phyloP scores from a whole-genome alignment of 2,113 vertebrate species.

The Nycticryphes semicollaris region DNA sequence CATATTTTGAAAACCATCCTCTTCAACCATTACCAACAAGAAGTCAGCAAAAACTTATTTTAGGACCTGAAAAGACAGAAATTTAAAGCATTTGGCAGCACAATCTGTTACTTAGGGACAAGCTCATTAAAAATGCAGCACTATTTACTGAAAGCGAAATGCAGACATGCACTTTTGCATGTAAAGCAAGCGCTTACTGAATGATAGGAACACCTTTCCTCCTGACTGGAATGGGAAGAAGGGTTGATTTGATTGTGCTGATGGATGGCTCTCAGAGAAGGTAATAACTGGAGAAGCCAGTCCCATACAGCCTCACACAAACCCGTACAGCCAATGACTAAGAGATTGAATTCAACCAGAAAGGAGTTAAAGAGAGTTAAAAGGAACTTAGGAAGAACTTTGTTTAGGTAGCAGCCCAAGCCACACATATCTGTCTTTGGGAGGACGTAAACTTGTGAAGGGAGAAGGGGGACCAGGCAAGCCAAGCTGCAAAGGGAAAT shows the following conservation, averaged over 20 bases:
- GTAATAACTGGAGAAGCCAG: neutral
- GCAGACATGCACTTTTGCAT: slow-evolving; percentile 46
- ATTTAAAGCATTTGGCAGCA: slow-evolving; percentile 14
- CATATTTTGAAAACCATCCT: slow-evolving; percentile 49
- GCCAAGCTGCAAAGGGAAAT: neutral
- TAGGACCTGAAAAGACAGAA: slow-evolving; percentile 38
- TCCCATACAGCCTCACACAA: neutral
- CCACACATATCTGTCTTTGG: neutral
- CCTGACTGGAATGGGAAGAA: neutral
- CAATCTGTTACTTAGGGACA: slow-evolving; percentile 26
- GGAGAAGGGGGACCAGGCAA: neutral
- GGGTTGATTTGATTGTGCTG: neutral
- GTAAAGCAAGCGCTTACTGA: slow-evolving; percentile 22
- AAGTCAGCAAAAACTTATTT: slow-evolving; percentile 65
- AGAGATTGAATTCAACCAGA: neutral
- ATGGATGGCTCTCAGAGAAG: neutral
- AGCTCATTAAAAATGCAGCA: slow-evolving; percentile 40
- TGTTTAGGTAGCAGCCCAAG: neutral
- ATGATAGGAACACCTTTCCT: slow-evolving; percentile 12
- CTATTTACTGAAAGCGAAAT: slow-evolving; percentile 51
- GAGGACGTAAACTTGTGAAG: neutral
- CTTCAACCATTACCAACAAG: slow-evolving; percentile 41
- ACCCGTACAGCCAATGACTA: neutral
- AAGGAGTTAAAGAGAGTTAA: neutral
- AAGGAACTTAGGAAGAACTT: neutral